These are phyloP conservation scores for Hyposmocoma kahamanoa DNA, from an alignment of 1,140 invertebrate genomes.

Conservation along the genomic window DNA sequence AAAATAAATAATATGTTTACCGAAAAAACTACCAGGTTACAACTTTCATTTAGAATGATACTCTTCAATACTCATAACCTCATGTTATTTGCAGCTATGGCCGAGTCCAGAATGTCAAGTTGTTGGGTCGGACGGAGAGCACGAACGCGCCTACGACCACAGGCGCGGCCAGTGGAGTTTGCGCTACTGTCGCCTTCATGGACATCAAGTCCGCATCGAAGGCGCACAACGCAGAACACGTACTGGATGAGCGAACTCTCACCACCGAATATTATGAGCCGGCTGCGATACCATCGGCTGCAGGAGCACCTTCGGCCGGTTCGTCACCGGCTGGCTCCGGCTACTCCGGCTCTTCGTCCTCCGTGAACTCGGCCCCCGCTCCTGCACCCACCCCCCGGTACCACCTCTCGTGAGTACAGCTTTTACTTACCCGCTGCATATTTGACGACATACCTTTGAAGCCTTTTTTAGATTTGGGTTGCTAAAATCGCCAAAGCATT, in stretches of 20 bases:
- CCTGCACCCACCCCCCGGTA: slow-evolving; percentile 66
- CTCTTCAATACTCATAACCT: background rate
- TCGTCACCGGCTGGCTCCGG: slow-evolving; percentile 75
- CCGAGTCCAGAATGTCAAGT: slow-evolving; percentile 96
- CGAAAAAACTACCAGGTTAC: too few relatives aligned
- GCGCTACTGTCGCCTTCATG: slow-evolving; percentile 95
- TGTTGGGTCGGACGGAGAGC: slow-evolving; percentile 80
- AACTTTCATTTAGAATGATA: too few relatives aligned
- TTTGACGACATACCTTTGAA: too few relatives aligned
- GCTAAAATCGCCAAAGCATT: too few relatives aligned
- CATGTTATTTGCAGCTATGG: slow-evolving; percentile 86
- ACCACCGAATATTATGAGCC: slow-evolving; percentile 96
- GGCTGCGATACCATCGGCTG: slow-evolving; percentile 78
- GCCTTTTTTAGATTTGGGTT: too few relatives aligned
- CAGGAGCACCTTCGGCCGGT: slow-evolving; percentile 67
- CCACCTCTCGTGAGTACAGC: slow-evolving; percentile 61
- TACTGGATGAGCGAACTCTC: slow-evolving; percentile 88
- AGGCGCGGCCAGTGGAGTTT: slow-evolving; percentile 74
- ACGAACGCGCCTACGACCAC: slow-evolving; percentile 69
- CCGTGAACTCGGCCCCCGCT: slow-evolving; percentile 73
- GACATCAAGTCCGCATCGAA: slow-evolving; percentile 97
- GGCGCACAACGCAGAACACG: slow-evolving; percentile 92
- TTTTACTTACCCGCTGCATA: slow-evolving; percentile 5
- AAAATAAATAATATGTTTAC: too few relatives aligned
- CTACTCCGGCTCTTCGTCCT: slow-evolving; percentile 76